phyloP scores from a whole-genome alignment of 2,113 vertebrate species.

The Etheostoma spectabile region DNA sequence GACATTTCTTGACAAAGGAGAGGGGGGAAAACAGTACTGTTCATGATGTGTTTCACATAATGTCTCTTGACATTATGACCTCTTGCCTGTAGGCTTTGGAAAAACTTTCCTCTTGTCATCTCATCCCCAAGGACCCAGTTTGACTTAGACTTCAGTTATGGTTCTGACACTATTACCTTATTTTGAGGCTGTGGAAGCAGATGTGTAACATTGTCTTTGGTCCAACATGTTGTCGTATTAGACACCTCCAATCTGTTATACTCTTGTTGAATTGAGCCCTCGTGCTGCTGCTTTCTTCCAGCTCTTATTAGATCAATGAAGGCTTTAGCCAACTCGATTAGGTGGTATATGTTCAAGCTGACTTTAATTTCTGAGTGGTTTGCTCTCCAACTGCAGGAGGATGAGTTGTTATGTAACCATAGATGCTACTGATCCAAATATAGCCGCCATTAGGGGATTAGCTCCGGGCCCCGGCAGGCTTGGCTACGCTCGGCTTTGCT shows the following conservation, averaged over 20 bases:
- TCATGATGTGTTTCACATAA: slow-evolving; percentile 28
- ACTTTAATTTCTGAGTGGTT: slow-evolving; percentile 60
- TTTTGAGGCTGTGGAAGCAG: slow-evolving; percentile 30
- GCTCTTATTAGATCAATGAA: slow-evolving; percentile 31
- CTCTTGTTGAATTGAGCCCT: neutral
- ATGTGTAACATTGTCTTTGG: neutral
- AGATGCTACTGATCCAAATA: slow-evolving; percentile 80
- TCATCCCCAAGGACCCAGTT: slow-evolving; percentile 21
- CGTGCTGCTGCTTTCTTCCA: neutral
- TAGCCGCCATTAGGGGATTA: slow-evolving; percentile 84
- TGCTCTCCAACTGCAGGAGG: slow-evolving; percentile 47
- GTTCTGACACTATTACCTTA: slow-evolving; percentile 53
- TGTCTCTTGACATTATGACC: slow-evolving; percentile 24
- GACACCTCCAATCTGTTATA: neutral
- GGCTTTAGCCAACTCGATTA: slow-evolving; percentile 23
- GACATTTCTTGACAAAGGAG: fast-evolving
- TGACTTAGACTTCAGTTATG: neutral
- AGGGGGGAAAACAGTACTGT: neutral
- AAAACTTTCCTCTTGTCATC: slow-evolving; percentile 32
- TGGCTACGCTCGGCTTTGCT: slow-evolving; percentile 51
- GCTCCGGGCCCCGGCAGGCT: slow-evolving; percentile 68
- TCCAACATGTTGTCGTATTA: neutral
- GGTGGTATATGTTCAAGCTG: slow-evolving; percentile 15
- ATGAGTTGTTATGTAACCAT: slow-evolving; percentile 76
- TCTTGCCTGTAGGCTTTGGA: slow-evolving; percentile 13